These are phyloP conservation scores for Callipepla squamata DNA, from an alignment of 2,113 vertebrate species.

Conservation along the genomic window DNA sequence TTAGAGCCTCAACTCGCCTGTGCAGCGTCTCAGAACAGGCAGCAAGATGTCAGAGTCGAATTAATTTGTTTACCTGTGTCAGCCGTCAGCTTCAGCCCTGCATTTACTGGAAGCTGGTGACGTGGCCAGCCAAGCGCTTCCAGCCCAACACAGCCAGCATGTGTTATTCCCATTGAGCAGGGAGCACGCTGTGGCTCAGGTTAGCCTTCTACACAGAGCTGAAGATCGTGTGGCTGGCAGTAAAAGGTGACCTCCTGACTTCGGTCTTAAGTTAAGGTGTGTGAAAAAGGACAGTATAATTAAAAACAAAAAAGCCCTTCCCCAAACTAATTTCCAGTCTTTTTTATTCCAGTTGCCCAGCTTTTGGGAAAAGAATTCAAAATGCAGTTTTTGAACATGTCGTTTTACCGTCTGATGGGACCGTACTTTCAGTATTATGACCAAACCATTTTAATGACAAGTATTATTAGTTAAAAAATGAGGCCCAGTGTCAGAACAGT, in stretches of 20 bases:
- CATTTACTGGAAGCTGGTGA: background rate
- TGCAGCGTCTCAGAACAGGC: accelerated
- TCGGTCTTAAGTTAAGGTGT: background rate
- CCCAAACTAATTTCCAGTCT: background rate
- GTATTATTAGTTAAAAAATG: background rate
- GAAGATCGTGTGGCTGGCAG: background rate
- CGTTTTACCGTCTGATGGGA: background rate
- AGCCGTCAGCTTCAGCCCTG: background rate
- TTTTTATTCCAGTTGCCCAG: background rate
- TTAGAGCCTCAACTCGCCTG: background rate
- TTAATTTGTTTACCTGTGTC: background rate
- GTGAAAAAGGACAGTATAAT: background rate
- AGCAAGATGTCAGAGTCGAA: background rate
- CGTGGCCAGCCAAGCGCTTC: accelerated
- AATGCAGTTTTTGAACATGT: background rate
- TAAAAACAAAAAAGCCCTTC: background rate
- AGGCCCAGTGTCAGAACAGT: background rate
- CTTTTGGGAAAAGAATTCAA: background rate
- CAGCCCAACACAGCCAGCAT: accelerated
- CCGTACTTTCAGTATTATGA: background rate
- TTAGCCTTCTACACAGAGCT: background rate
- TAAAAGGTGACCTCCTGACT: background rate
- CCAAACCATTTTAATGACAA: background rate
- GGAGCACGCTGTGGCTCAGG: background rate
- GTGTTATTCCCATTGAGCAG: background rate